Conservation (phyloP, 64 coral and sea anemone species). For the Porites lutea region DNA sequence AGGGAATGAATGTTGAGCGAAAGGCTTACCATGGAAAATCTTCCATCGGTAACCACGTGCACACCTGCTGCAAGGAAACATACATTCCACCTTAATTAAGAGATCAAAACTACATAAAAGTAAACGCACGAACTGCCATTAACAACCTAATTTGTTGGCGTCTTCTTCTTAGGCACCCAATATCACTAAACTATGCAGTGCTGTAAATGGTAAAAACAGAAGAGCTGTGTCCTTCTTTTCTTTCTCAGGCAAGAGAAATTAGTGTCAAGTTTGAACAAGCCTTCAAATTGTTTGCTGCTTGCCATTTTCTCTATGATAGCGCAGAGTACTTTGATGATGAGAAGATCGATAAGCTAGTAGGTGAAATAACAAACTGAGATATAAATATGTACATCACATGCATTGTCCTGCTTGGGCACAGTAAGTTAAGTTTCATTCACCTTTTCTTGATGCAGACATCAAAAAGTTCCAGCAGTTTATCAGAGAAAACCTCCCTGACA, state of each 20-base stretch:
- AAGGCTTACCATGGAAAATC: conserved; percentile 12
- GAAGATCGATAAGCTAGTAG: conserved; percentile 31
- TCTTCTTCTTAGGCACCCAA: conserved; percentile 37
- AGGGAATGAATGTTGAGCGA: conserved; percentile 34
- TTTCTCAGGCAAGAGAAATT: conserved; percentile 35
- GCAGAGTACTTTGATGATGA: conserved; percentile 46
- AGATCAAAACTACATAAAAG: neutral
- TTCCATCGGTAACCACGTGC: conserved; percentile 6
- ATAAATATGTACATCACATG: neutral
- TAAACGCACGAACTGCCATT: neutral
- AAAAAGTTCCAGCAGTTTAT: conserved; percentile 12
- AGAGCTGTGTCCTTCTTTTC: conserved; percentile 4
- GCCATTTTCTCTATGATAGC: conserved; percentile 36
- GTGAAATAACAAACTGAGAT: neutral
- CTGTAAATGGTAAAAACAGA: conserved; percentile 2
- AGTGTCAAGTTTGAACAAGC: conserved; percentile 31
- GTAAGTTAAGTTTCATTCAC: neutral
- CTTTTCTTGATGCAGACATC: conserved; percentile 13
- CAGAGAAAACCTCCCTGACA: conserved; percentile 7
- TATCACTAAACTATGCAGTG: conserved; percentile 41
- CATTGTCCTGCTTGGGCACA: neutral
- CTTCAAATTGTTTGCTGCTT: conserved; percentile 26
- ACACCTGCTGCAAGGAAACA: conserved; percentile 17
- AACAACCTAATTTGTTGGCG: neutral
- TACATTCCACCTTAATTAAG: neutral